Percentiles rank a stretch among this genome's conserved stretches.
Conservation (phyloP, 2,113 vertebrate species). For the Pionites leucogaster region DNA sequence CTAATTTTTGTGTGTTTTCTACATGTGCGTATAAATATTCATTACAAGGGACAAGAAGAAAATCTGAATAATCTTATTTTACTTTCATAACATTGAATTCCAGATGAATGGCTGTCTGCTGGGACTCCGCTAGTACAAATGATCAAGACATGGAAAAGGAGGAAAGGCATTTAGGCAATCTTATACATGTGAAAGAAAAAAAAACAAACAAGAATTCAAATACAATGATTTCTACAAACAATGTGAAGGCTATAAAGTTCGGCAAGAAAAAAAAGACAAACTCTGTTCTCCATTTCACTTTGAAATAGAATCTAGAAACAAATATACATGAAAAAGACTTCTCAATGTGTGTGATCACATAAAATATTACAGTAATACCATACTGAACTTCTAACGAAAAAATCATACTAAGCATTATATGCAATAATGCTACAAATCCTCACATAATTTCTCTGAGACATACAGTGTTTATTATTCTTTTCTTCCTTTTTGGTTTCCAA, state of each 20-base stretch:
- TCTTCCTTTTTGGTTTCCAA: background rate
- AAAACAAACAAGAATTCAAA: background rate
- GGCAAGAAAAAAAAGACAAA: background rate
- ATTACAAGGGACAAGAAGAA: background rate
- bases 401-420: background rate
- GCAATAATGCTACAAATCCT: background rate
- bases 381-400: background rate
- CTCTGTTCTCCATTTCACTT: background rate
- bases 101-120: background rate
- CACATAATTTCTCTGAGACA: background rate
- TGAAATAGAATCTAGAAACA: background rate
- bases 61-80: background rate
- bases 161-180: background rate
- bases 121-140: background rate
- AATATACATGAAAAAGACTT: background rate
- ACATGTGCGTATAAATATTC: background rate
- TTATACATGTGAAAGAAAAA: background rate
- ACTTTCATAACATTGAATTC: background rate
- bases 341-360: background rate
- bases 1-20: background rate
- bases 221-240: background rate
- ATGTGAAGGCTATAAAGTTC: background rate
- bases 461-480: background rate
- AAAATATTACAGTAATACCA: background rate
- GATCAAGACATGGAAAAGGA: background rate